Conservation (phyloP, 2,113 vertebrate species). For the Mastomys coucha region DNA sequence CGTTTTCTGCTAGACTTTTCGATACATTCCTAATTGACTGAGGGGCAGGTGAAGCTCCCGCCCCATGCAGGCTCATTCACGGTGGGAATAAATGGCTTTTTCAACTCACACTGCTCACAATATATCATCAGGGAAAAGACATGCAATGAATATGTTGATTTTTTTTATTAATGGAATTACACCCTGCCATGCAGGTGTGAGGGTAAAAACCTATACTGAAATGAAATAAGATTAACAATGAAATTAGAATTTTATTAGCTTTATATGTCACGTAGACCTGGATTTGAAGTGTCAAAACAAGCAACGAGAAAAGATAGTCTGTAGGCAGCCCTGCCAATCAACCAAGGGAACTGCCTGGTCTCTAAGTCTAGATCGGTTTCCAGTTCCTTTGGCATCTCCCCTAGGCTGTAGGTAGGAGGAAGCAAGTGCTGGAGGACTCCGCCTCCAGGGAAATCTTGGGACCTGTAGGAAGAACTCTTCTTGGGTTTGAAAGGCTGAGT, state of each 20-base stretch:
- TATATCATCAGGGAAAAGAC: constrained; percentile 95
- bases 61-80: constrained; percentile 96
- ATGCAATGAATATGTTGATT: constrained; percentile 98
- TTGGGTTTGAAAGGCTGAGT: rapidly evolving
- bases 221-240: constrained; percentile 91
- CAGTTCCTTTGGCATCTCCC: constrained; percentile 64
- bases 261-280: constrained; percentile 85
- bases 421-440: not conserved
- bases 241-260: constrained; percentile 90
- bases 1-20: constrained; percentile 98
- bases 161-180: constrained; percentile 97
- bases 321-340: constrained; percentile 81
- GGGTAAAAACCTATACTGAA: constrained; percentile 87
- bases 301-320: constrained; percentile 81
- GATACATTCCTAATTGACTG: constrained; percentile 99
- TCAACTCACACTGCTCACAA: constrained; percentile 94
- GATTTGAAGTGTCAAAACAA: constrained; percentile 90
- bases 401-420: constrained; percentile 45
- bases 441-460: not conserved
- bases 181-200: constrained; percentile 95
- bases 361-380: constrained; percentile 73
- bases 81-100: constrained; percentile 94
- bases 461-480: rapidly evolving
- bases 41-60: constrained; percentile 99
- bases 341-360: constrained; percentile 62